Percentiles rank a stretch among this genome's conserved stretches.
These are phyloP conservation scores for Panthera tigris DNA, from an alignment of 2,113 vertebrate genomes.

Conservation along the genomic window DNA sequence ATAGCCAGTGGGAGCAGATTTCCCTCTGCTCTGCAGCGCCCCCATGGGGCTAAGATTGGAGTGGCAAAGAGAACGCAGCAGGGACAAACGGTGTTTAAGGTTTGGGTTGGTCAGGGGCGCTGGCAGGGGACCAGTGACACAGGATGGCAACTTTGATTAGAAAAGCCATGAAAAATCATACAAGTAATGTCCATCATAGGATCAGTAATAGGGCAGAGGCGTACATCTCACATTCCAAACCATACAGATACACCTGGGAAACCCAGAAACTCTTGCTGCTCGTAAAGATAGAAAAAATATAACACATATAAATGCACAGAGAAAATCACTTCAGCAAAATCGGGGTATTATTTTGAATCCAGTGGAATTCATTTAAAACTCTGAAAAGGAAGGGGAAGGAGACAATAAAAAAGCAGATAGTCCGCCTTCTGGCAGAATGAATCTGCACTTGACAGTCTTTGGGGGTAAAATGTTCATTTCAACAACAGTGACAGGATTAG, in stretches of 20 bases:
- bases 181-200: not conserved
- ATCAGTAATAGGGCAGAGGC: not conserved
- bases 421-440: not conserved
- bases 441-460: conserved; percentile 35
- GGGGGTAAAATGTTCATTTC: conserved; percentile 62
- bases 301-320: conserved; percentile 6
- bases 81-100: not conserved
- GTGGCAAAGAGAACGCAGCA: not conserved
- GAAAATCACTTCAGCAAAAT: conserved; percentile 32
- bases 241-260: not conserved
- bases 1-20: conserved; percentile 50
- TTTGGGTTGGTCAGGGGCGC: not conserved
- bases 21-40: conserved; percentile 64
- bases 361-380: conserved; percentile 25
- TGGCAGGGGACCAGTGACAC: not conserved
- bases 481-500: conserved; percentile 60
- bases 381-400: not conserved
- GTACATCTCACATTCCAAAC: conserved; percentile 7
- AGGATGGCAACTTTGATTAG: not conserved
- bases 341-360: not conserved
- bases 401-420: not conserved
- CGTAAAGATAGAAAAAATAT: not conserved
- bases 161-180: not conserved
- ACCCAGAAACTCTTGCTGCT: not conserved
- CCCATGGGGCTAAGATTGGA: conserved; percentile 55